Base-by-base conservation (phyloP, 2,888 invertebrate genomes). In the Eremobia ochroleuca region DNA sequence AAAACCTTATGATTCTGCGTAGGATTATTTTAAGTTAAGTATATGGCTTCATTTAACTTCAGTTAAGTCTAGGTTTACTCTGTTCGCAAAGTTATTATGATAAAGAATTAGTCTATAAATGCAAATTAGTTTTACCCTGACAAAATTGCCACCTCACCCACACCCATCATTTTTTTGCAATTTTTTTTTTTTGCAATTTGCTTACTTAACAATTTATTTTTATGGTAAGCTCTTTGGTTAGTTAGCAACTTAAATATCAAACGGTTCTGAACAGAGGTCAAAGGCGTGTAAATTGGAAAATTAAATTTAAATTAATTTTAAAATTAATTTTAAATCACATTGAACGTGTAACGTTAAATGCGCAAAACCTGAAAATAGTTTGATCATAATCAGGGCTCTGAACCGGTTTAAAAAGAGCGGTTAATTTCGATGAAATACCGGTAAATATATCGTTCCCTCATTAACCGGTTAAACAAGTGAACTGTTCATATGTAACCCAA, bases 201-300 rank as follows among this genome's bases (percentile, higher is more conserved):
- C 5, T 52, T 31, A n/a, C 5, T 52, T 28, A 9, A 37, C 28
- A 4, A 37, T 13, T 46, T 31, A 25, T 40, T n/a, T 68, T 43
- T 11, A 37, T 11, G 28, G 15, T 34, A 21, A 58, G 6, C 62
- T 70, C 21, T 77, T 68, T 37, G 2, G 28, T 68, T 78, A 40
- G 43, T 73, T 79, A 52, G 25, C 43, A 80, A 34, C 31, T 65
- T 3, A 49, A 70, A 70, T 77, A 58, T 69, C 76, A 40, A 66
- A 68, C 31, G 49, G 46, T 46, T 40, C 25, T 37, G 28, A 59
- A 15, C 31, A 61, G 34, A 67, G 61, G 67, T 76, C 77, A 77
- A 46, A 52, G 43, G 34, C 8, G n/a, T n/a, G n/a, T n/a, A n/a
- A n/a, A n/a, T n/a, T n/a, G n/a, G n/a, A n/a, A n/a, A n/a, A n/a